A percentile compares a stretch with the other conserved stretches of the same genome.
phyloP scores from a whole-genome alignment of 2,797 vertebrate species.

The Rhynchotus rufescens region DNA sequence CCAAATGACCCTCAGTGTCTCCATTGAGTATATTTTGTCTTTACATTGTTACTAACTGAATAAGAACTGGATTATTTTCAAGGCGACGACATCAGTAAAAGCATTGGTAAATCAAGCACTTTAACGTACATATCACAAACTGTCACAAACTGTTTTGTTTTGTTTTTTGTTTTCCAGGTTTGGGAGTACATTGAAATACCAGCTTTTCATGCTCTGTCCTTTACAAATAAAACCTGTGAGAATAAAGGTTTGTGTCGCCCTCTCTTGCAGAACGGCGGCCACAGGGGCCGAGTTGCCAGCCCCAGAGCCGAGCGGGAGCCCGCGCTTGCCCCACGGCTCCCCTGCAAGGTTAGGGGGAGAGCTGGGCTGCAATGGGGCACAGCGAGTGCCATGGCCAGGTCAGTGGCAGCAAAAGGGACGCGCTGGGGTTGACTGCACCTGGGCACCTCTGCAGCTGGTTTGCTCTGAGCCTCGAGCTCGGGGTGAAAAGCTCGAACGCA shows the following conservation, averaged over 20 bases:
- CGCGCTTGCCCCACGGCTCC: fast-evolving
- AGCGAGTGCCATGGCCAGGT: neutral
- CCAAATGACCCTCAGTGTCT: conserved; percentile 57
- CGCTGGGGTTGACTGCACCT: neutral
- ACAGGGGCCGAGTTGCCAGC: fast-evolving
- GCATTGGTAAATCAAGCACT: conserved; percentile 84
- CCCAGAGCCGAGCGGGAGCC: neutral
- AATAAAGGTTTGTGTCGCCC: conserved; percentile 65
- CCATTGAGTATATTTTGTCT: conserved; percentile 74
- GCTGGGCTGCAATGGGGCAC: fast-evolving
- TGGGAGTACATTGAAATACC: conserved; percentile 83
- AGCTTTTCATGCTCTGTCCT: conserved; percentile 85
- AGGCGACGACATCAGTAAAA: conserved; percentile 63
- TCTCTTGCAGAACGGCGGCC: conserved; percentile 25
- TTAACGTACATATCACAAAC: conserved; percentile 82
- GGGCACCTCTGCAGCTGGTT: neutral
- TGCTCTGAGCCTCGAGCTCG: neutral
- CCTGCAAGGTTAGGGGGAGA: neutral
- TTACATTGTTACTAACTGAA: conserved; percentile 68
- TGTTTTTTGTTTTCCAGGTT: conserved; percentile 76
- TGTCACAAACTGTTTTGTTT: neutral
- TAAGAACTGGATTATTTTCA: conserved; percentile 78
- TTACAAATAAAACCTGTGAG: conserved; percentile 85
- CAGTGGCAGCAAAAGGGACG: neutral
- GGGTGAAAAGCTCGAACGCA: neutral